A percentile compares a stretch with the other conserved stretches of the same genome.
Evolutionary conservation across 2,113 vertebrate species (phyloP).

Genomic region (Monarcha castaneiventris): DNA sequence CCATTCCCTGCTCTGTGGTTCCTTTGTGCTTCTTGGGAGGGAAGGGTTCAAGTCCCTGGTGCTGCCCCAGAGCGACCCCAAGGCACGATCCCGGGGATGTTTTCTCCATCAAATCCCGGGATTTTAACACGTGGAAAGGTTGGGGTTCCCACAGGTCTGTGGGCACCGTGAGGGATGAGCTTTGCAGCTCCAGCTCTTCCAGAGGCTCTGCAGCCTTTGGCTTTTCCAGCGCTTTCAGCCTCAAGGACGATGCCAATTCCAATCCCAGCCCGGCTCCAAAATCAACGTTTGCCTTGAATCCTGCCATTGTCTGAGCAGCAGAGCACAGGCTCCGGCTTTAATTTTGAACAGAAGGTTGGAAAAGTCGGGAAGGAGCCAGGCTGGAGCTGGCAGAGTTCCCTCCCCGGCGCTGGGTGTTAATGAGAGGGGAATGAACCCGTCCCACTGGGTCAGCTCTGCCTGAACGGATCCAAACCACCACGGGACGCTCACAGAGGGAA

Average conservation of each 20-base stretch:
- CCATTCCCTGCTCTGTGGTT: not conserved
- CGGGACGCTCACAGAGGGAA: not conserved
- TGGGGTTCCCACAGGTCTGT: not conserved
- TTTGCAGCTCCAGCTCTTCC: not conserved
- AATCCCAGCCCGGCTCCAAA: constrained; percentile 24
- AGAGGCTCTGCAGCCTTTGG: constrained; percentile 7
- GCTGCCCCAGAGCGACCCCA: not conserved
- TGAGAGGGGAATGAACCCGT: not conserved
- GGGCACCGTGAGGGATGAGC: not conserved
- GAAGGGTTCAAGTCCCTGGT: not conserved
- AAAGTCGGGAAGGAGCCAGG: not conserved
- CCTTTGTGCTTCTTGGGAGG: constrained; percentile 17
- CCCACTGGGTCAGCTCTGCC: not conserved
- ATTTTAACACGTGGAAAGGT: not conserved
- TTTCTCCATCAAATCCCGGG: not conserved
- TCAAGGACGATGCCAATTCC: not conserved
- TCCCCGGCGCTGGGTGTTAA: not conserved
- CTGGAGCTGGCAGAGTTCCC: not conserved
- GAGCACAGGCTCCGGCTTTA: not conserved
- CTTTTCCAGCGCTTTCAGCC: not conserved
- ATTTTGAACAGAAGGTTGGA: not conserved
- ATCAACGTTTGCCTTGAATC: constrained; percentile 49
- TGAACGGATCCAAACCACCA: not conserved
- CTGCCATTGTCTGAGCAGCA: constrained; percentile 41
- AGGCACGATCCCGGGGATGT: not conserved